Evolutionary conservation across 2,113 vertebrate genomes (phyloP).

Genomic region (Lutjanus erythropterus): DNA sequence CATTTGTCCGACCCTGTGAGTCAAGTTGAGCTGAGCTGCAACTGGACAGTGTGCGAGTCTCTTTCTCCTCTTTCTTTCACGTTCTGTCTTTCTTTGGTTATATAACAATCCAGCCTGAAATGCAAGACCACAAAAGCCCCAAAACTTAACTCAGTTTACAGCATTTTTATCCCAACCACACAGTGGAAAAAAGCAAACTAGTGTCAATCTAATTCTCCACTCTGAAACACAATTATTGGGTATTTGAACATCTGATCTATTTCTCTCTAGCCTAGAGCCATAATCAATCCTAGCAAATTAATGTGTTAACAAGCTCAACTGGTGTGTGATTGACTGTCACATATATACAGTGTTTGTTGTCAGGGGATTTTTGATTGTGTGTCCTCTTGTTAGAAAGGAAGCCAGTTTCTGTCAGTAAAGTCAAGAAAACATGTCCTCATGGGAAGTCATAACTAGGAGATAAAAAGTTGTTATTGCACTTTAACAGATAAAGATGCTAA

Average conservation of each 20-base stretch:
- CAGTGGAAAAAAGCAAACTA: slow-evolving; percentile 27
- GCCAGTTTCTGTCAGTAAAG: no score
- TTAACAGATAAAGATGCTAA: no score
- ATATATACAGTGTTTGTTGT: background rate
- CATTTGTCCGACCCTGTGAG: slow-evolving; percentile 53
- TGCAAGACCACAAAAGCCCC: background rate
- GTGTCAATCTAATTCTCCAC: background rate
- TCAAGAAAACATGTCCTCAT: no score
- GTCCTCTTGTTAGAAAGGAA: no score
- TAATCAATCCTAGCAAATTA: slow-evolving; percentile 59
- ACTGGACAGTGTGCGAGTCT: slow-evolving; percentile 28
- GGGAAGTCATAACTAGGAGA: no score
- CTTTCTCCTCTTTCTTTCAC: slow-evolving; percentile 21
- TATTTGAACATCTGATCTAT: slow-evolving; percentile 19
- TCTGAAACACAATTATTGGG: background rate
- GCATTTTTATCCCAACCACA: background rate
- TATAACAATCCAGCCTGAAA: slow-evolving; percentile 23
- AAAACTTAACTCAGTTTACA: background rate
- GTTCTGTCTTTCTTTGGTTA: slow-evolving; percentile 28
- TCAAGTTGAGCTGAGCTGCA: slow-evolving; percentile 30
- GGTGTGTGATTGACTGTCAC: slow-evolving; percentile 52
- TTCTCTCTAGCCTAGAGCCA: slow-evolving; percentile 34
- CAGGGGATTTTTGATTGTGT: slow-evolving; percentile 35
- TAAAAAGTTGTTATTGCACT: no score
- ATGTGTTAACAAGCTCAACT: slow-evolving; percentile 54